These are phyloP conservation scores for Heliconius himera DNA, from an alignment of 1,140 invertebrate genomes.

Conservation along the genomic window DNA sequence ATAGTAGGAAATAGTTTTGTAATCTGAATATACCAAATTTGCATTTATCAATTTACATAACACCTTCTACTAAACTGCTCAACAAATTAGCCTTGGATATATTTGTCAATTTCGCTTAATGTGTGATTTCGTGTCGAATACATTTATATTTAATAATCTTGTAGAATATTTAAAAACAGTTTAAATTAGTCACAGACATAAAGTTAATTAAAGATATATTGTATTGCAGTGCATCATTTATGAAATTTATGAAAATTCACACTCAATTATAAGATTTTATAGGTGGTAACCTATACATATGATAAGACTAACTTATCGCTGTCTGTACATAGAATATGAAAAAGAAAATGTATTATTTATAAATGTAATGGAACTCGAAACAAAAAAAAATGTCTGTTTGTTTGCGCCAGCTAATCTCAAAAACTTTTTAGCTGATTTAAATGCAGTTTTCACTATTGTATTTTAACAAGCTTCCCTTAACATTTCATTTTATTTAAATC, in stretches of 20 bases:
- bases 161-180: background rate
- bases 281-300: background rate
- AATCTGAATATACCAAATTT: conserved; percentile 30
- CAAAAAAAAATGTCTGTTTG: no score
- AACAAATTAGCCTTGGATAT: conserved; percentile 19
- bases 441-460: no score
- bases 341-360: no score
- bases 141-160: background rate
- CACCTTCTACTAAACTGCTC: conserved; percentile 6
- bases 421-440: no score
- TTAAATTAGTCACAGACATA: background rate
- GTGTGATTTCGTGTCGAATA: conserved; percentile 9
- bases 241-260: background rate
- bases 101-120: conserved; percentile 8
- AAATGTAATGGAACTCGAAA: no score
- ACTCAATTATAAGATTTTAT: background rate
- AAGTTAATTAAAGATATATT: background rate
- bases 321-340: no score
- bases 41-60: conserved; percentile 28
- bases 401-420: no score
- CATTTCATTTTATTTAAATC: no score
- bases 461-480: no score
- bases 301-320: no score
- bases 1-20: conserved; percentile 30
- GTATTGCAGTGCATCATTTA: background rate